Conservation (phyloP, 2,888 invertebrate genomes). For the Lysandra bellargus region DNA sequence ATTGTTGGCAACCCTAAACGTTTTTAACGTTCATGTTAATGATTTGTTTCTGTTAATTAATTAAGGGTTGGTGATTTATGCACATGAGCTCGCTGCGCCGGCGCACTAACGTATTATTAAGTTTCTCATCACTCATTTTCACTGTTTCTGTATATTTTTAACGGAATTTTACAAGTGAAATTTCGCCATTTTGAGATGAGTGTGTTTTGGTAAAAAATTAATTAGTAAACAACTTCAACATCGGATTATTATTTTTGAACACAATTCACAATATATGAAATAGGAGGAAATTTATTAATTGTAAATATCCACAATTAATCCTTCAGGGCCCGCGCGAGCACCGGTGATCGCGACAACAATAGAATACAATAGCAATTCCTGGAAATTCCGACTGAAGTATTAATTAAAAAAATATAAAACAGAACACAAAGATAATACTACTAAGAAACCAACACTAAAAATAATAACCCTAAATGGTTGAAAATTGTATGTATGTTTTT, state of each 20-base stretch:
- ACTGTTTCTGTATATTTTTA: not conserved
- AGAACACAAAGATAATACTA: no score
- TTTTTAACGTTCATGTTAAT: not conserved
- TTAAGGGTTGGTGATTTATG: slow-evolving; percentile 14
- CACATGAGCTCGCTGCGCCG: not conserved
- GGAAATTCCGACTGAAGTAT: no score
- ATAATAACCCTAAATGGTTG: no score
- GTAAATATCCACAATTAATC: no score
- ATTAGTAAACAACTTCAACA: not conserved
- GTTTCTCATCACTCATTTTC: slow-evolving; percentile 8
- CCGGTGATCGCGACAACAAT: no score
- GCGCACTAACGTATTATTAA: slow-evolving; percentile 7
- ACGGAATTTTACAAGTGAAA: not conserved
- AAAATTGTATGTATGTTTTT: not conserved
- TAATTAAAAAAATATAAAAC: no score
- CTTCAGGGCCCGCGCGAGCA: no score
- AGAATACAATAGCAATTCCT: no score
- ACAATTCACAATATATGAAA: not conserved
- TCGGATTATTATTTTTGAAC: not conserved
- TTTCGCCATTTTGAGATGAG: not conserved
- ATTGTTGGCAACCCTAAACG: not conserved
- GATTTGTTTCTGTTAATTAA: slow-evolving; percentile 19
- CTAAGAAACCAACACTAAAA: no score
- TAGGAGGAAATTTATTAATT: not conserved
- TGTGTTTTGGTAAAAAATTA: not conserved